Percentiles rank a stretch among this genome's conserved stretches.
Evolutionary conservation across 2,888 invertebrate species (phyloP).

Genomic region (Diadegma fenestrale): DNA sequence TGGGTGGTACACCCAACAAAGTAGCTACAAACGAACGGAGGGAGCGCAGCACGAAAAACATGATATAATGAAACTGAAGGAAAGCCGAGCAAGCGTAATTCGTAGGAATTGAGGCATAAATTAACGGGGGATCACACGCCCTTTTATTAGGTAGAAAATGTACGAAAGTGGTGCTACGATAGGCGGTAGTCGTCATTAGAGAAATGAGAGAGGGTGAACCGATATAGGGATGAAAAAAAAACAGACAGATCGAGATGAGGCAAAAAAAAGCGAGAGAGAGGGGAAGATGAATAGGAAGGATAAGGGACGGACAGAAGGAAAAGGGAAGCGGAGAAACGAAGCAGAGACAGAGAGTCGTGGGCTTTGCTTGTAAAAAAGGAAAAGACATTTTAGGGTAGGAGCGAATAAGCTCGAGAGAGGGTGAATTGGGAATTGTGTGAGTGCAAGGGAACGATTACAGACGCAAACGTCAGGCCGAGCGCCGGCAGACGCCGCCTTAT

Average conservation of each 20-base stretch:
- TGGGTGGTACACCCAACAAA: constrained; percentile 18
- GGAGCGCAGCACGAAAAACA: background rate
- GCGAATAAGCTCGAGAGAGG: constrained; percentile 34
- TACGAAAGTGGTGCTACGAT: constrained; percentile 9
- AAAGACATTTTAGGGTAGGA: constrained; percentile 33
- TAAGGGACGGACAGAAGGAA: constrained; percentile 6
- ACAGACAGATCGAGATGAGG: constrained; percentile 51
- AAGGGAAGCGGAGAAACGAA: background rate
- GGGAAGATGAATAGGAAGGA: constrained; percentile 2
- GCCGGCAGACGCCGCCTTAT: constrained; percentile 68
- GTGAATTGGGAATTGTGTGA: constrained; percentile 41
- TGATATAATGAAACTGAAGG: background rate
- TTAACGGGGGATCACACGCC: background rate
- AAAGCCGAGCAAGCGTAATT: background rate
- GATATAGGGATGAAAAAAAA: background rate
- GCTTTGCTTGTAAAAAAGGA: background rate
- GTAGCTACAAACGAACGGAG: background rate
- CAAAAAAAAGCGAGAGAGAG: constrained; percentile 57
- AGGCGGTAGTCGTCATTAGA: constrained; percentile 62
- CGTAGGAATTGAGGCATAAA: constrained; percentile 17
- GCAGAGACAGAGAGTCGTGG: background rate
- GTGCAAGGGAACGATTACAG: constrained; percentile 64
- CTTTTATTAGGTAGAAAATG: background rate
- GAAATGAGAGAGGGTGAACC: constrained; percentile 28
- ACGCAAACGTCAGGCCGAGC: constrained; percentile 66